Base-by-base conservation (phyloP, 2,113 vertebrate genomes). In the Pholis gunnellus region DNA sequence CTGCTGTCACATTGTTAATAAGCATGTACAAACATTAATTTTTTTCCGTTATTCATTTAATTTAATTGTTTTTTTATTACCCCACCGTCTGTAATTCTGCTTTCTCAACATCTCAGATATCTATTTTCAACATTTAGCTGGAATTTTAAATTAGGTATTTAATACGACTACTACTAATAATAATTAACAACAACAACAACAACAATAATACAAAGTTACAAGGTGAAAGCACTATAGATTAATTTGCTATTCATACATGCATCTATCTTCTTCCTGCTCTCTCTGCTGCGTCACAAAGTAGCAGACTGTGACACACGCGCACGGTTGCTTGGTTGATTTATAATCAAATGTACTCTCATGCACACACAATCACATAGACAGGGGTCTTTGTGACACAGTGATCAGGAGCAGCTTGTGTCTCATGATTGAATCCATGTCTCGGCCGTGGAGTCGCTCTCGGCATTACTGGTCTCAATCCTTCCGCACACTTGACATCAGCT, bases 341-440 rank as follows among this genome's bases (percentile, higher is more conserved):
- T 64, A 78, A 87, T 78, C 54, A 88, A 38, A 50, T 81, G 11
- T 52, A 36, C 36, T 52, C 1, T 2, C 34, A 38, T 48, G 31
- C 20, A 6, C 54, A 15, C 71, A 72, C 48, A 82, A 60, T 46
- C 27, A 71, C 46, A 74, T 40, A 11, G 25, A 56, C 78, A 90
- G 74, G 79, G 79, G 76, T 79, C 84, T 52, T 13, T 4, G 14
- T 82, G 66, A 36, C 44, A 67, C 31, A 67, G 74, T 54, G 56
- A 79, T 86, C 29, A 81, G 59, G 59, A 44, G 52, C 52, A 42
- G 76, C 38, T 22, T 25, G 27, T 46, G 82, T 52, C 54, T 79
- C 64, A n/a, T 80, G 68, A 91, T 50, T 85, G 59, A 69, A 83
- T 85, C 50, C 42, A 70, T 25, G 27, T 60, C 78, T 75, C 50